Base-by-base conservation (phyloP, 2,797 vertebrate species). In the Euthynnus affinis region DNA sequence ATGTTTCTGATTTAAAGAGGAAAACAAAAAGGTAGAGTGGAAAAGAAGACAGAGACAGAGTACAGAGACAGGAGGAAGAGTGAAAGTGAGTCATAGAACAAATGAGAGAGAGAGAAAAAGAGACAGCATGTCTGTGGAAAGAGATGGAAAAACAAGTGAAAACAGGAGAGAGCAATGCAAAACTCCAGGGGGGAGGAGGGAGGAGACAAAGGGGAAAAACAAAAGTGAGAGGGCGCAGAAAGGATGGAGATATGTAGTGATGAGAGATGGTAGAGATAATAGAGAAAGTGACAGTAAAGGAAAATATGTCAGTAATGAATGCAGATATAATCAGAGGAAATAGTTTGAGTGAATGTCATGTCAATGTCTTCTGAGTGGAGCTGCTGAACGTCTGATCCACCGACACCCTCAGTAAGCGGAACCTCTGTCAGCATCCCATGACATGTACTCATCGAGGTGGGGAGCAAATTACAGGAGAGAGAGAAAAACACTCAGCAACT, bases 361-460 rank as follows among this genome's bases (percentile, higher is more conserved):
- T 40, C 1, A 4, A 40, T 25, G 49, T 80, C 20, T 20, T 3
- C 18, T 17, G 62, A 63, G 67, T 5, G 1, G 48, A 69, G 56
- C 34, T 60, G 80, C 52, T 71, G 55, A 69, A 71, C 14, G 44
- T 69, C 52, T 76, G 25, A 48, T 32, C 74, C 49, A 48, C 58
- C 42, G 56, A 53, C 57, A 64, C 59, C 0, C 15, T 8, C 52
- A 34, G 10, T 13, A 63, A 44, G 57, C 37, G 10, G 22, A 59
- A 20, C 61, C 8, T 66, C 70, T 29, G 61, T 74, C 78, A 66
- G 52, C 59, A 12, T 62, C 76, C n/a, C 14, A 1, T 37, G 74
- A 78, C 78, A 80, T 77, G 63, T 40, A 60, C 48, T 72, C 56
- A 27, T 80, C 56, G 20, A 44, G 48, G 70, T 84, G 61, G 66